Evolutionary conservation across 2,797 vertebrate species (phyloP).

Genomic region (Molothrus ater): DNA sequence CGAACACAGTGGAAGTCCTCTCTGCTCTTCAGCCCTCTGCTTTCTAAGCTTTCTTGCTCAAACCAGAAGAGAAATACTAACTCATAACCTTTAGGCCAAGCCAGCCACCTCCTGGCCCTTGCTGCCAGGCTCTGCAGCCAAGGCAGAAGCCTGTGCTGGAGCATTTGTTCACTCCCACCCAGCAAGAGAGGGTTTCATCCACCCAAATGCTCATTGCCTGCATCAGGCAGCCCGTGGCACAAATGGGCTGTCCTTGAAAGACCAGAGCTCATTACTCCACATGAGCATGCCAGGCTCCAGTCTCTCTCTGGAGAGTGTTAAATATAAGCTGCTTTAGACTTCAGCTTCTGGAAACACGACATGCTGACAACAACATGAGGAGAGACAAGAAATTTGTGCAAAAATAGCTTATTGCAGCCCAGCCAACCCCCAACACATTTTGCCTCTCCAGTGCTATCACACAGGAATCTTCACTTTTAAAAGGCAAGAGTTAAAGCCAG

Average conservation of each 20-base stretch:
- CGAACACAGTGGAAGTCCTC: background rate
- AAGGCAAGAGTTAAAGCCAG: background rate
- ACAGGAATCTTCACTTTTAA: background rate
- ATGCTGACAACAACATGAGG: background rate
- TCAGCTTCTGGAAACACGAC: background rate
- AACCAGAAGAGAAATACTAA: background rate
- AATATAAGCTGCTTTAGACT: constrained; percentile 5
- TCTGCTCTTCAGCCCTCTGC: background rate
- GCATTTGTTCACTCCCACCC: background rate
- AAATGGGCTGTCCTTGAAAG: background rate
- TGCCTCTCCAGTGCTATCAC: background rate
- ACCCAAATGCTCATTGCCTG: fast-evolving
- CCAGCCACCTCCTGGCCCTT: fast-evolving
- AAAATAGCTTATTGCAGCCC: background rate
- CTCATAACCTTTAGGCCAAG: background rate
- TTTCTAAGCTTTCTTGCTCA: background rate
- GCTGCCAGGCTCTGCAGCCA: background rate
- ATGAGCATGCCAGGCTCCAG: background rate
- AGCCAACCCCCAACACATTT: background rate
- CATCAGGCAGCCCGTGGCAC: background rate
- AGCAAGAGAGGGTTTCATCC: fast-evolving
- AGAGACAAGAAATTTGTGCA: background rate
- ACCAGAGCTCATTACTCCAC: background rate
- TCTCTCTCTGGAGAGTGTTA: background rate
- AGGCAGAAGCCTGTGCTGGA: background rate